phyloP scores from a whole-genome alignment of 2,113 vertebrate genomes.

The Thalassarche chlororhynchos region DNA sequence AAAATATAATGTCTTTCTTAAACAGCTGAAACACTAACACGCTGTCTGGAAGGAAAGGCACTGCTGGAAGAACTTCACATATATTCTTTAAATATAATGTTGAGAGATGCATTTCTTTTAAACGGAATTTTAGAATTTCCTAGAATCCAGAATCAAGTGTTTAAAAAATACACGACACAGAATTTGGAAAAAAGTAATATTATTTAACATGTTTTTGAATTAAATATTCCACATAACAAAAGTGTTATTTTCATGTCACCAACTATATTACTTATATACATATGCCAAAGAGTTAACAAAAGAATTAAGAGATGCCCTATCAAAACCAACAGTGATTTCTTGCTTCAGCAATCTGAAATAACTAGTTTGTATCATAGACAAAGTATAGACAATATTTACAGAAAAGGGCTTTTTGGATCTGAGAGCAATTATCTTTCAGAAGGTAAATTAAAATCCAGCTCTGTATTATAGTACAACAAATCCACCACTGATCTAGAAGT shows the following conservation, averaged over 20 bases:
- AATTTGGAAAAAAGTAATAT: slow-evolving; percentile 78
- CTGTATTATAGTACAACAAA: slow-evolving; percentile 53
- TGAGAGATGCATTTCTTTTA: neutral
- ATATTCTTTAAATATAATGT: neutral
- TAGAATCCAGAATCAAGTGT: neutral
- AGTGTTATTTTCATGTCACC: slow-evolving; percentile 73
- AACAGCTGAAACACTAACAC: neutral
- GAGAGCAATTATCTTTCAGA: slow-evolving; percentile 57
- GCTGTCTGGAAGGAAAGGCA: neutral
- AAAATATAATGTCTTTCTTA: neutral
- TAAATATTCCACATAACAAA: slow-evolving; percentile 86
- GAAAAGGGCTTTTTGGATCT: slow-evolving; percentile 22
- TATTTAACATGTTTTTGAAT: slow-evolving; percentile 82
- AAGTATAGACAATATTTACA: slow-evolving; percentile 70
- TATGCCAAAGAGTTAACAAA: slow-evolving; percentile 60
- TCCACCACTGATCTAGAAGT: slow-evolving; percentile 47
- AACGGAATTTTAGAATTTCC: neutral
- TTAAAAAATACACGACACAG: slow-evolving; percentile 70
- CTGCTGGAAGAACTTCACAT: neutral
- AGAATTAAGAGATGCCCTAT: slow-evolving; percentile 63
- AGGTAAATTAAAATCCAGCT: slow-evolving; percentile 61
- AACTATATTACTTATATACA: slow-evolving; percentile 76
- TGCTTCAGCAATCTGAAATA: slow-evolving; percentile 50
- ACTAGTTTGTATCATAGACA: slow-evolving; percentile 47
- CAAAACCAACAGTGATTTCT: slow-evolving; percentile 66